Conservation (phyloP, 2,113 vertebrate species). For the Chrysemys picta region DNA sequence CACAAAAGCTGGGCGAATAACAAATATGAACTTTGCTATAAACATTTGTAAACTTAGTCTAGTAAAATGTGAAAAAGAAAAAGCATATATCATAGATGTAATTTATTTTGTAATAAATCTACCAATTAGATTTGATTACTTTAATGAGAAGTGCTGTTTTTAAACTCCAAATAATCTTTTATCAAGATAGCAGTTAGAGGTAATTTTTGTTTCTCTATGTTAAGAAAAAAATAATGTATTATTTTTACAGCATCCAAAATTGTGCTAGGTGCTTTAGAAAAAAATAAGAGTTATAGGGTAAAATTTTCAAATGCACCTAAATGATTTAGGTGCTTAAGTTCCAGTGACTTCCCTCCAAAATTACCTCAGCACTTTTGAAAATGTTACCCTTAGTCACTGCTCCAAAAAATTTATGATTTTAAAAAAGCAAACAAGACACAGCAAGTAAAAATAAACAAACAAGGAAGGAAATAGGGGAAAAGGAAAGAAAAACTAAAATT, state of each 20-base stretch:
- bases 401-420: neutral
- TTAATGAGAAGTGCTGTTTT: neutral
- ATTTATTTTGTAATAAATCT: neutral
- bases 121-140: neutral
- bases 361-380: neutral
- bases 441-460: neutral
- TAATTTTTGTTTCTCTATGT: neutral
- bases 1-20: neutral
- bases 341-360: neutral
- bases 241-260: neutral
- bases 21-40: neutral
- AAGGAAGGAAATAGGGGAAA: neutral
- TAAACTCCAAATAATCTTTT: neutral
- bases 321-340: neutral
- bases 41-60: neutral
- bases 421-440: neutral
- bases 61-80: neutral
- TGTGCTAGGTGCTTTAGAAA: neutral
- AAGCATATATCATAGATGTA: neutral
- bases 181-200: neutral
- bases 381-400: neutral
- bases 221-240: neutral
- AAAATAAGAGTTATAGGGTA: neutral
- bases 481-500: neutral
- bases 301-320: neutral